These are phyloP conservation scores for Furcifer pardalis DNA, from an alignment of 2,797 vertebrate genomes.

Conservation along the genomic window DNA sequence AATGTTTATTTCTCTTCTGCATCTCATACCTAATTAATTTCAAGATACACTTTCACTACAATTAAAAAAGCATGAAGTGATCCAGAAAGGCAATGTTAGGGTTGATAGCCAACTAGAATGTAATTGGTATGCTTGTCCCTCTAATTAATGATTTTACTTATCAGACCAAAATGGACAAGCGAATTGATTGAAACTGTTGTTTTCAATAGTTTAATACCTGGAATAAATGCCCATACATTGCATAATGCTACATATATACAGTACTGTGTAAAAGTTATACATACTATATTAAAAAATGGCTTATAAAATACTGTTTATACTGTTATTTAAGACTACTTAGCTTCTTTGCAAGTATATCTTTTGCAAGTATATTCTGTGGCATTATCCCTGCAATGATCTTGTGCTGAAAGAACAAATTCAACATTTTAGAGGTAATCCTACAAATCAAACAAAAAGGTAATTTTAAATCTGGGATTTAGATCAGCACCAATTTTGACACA, in stretches of 20 bases:
- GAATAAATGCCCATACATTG: background rate
- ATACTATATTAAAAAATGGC: background rate
- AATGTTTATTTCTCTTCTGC: slow-evolving; percentile 15
- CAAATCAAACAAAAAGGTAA: too few relatives aligned
- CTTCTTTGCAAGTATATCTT: background rate
- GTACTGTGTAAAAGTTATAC: background rate
- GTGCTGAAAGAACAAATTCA: too few relatives aligned
- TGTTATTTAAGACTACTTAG: background rate
- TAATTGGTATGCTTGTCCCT: slow-evolving; percentile 23
- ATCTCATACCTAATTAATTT: slow-evolving; percentile 17
- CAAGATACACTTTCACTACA: background rate
- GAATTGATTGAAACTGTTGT: background rate
- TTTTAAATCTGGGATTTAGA: too few relatives aligned
- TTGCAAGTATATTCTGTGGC: background rate
- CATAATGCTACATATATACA: background rate
- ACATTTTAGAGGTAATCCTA: too few relatives aligned
- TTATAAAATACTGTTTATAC: background rate
- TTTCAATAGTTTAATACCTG: background rate
- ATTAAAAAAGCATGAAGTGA: slow-evolving; percentile 2
- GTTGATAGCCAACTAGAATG: slow-evolving; percentile 20
- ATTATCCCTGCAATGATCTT: too few relatives aligned
- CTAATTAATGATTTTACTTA: slow-evolving; percentile 29
- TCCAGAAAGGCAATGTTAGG: slow-evolving; percentile 12
- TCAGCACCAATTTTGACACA: too few relatives aligned
- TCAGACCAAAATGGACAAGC: slow-evolving; percentile 6